Conservation (phyloP, 2,113 vertebrate genomes). For the Psilopsiagon aymara region DNA sequence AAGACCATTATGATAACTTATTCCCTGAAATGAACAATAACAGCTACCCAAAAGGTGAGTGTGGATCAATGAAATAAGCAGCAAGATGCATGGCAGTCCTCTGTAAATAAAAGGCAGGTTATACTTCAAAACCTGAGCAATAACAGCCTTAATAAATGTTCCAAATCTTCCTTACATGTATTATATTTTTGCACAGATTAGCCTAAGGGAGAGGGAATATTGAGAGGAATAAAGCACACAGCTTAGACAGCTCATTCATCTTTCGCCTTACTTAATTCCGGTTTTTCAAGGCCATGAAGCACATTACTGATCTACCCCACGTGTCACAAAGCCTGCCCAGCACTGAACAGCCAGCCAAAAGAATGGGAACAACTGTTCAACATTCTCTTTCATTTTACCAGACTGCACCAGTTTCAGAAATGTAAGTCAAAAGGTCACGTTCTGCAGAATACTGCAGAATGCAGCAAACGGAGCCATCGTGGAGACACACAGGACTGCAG, state of each 20-base stretch:
- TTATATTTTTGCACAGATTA: slow-evolving; percentile 16
- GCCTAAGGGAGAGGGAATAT: neutral
- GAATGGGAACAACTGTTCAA: neutral
- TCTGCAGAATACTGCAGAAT: neutral
- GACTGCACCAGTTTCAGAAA: neutral
- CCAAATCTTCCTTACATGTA: neutral
- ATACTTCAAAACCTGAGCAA: neutral
- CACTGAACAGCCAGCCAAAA: neutral
- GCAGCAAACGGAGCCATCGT: neutral
- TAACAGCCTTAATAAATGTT: neutral
- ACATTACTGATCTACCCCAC: neutral
- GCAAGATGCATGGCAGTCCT: fast-evolving
- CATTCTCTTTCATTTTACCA: neutral
- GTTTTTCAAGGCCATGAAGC: neutral
- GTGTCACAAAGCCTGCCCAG: neutral
- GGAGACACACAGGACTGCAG: neutral
- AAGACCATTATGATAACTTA: neutral
- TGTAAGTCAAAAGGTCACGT: neutral
- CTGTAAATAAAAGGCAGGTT: neutral
- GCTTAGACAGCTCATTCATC: slow-evolving; percentile 44
- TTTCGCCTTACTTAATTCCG: slow-evolving; percentile 31
- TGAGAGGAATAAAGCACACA: neutral
- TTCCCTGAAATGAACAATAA: neutral
- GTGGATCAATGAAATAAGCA: neutral
- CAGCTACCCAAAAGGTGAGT: neutral